These are phyloP conservation scores for Trichonephila clavipes DNA, from an alignment of 1,140 invertebrate species.

Conservation along the genomic window DNA sequence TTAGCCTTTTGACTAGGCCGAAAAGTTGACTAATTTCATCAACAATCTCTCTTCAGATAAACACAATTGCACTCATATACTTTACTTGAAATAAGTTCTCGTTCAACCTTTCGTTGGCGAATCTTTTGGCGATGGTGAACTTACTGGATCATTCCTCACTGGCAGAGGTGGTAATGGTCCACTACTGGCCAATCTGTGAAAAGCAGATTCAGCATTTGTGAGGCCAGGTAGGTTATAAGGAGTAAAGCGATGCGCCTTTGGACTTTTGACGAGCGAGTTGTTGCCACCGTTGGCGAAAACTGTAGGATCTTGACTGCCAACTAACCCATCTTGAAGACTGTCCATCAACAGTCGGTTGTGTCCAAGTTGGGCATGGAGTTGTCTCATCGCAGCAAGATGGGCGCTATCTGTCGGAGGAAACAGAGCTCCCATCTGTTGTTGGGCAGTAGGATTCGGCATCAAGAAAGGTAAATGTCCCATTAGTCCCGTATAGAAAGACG, in stretches of 20 bases:
- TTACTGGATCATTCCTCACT: background rate
- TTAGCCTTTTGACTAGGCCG: conserved; percentile 25
- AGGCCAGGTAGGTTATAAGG: conserved; percentile 61
- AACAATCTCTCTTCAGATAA: conserved; percentile 35
- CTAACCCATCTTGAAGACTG: conserved; percentile 36
- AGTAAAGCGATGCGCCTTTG: conserved; percentile 62
- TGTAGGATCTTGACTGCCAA: conserved; percentile 10
- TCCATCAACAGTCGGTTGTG: conserved; percentile 72
- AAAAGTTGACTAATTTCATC: conserved; percentile 51
- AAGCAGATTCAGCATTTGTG: conserved; percentile 45
- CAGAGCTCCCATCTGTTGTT: conserved; percentile 21
- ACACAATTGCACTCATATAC: conserved; percentile 28
- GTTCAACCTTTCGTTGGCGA: conserved; percentile 68
- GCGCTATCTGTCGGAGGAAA: conserved; percentile 53
- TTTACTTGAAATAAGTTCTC: background rate
- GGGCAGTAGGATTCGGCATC: conserved; percentile 33
- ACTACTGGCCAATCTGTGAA: conserved; percentile 53
- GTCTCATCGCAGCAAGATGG: conserved; percentile 71
- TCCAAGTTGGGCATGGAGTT: conserved; percentile 62
- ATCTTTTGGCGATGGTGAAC: conserved; percentile 49
- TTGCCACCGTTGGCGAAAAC: conserved; percentile 24
- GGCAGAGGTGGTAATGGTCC: conserved; percentile 27
- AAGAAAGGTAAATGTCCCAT: conserved; percentile 69
- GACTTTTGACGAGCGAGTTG: conserved; percentile 43
- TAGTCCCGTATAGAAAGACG: conserved; percentile 71